Evolutionary conservation across 2,888 invertebrate species (phyloP).

Genomic region (Zaprionus lineosus): DNA sequence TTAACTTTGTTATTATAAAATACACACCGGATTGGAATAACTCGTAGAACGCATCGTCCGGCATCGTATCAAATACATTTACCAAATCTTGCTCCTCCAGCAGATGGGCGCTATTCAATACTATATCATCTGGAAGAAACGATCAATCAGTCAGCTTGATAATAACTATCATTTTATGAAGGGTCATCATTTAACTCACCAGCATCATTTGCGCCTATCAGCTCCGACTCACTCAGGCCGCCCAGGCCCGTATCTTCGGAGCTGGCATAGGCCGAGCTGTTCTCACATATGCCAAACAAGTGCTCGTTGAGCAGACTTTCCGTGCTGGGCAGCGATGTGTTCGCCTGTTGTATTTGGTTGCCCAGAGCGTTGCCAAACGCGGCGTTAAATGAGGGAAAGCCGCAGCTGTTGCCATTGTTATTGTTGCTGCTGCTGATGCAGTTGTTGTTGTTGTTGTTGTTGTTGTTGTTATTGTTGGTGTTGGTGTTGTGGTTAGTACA

Average conservation of each 20-base stretch:
- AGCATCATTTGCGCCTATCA: conserved; percentile 84
- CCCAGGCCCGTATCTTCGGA: conserved; percentile 86
- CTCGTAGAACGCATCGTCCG: conserved; percentile 92
- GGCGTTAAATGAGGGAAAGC: conserved; percentile 69
- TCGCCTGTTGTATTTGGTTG: conserved; percentile 38
- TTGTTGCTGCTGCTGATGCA: conserved; percentile 42
- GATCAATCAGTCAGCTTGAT: no score
- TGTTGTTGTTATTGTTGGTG: conserved; percentile 39
- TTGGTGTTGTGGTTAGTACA: no score
- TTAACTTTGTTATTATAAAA: conserved; percentile 57
- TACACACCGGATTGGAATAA: conserved; percentile 87
- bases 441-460: conserved; percentile 60
- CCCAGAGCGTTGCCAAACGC: conserved; percentile 54
- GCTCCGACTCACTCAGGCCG: conserved; percentile 85
- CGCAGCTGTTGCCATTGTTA: conserved; percentile 66
- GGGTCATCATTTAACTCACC: no score
- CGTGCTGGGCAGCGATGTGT: conserved; percentile 56
- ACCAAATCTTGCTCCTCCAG: conserved; percentile 90
- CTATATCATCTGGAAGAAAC: conserved; percentile 84
- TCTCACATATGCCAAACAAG: conserved; percentile 84
- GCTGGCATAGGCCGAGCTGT: conserved; percentile 86
- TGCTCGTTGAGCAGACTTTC: conserved; percentile 80
- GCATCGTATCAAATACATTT: conserved; percentile 90
- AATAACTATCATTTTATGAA: not conserved
- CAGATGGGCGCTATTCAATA: conserved; percentile 84